Evolutionary conservation across 2,113 vertebrate genomes (phyloP), one percentile per base, ranked within the genome.

Genomic region (Hiodon tergisus): DNA sequence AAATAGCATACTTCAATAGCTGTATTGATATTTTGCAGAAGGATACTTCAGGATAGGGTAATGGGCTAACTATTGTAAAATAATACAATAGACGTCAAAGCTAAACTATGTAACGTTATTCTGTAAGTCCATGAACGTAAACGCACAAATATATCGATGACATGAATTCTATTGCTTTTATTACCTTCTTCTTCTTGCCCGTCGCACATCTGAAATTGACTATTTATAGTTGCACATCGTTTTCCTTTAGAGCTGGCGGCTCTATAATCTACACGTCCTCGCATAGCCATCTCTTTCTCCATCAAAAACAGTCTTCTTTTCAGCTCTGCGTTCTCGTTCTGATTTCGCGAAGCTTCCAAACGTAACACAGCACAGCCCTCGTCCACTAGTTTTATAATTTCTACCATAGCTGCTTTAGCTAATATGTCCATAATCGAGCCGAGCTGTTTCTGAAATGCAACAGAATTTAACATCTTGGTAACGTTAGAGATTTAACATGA

Each of bases 401-500:
- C 73, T n/a, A 10, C 63, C 54, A 67, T 54, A 31, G 73, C 73
- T 10, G 52, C 53, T 50, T 65, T 74, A 31, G 73, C 46, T 58
- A 74, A 50, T 9, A 74, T 46, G 51, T 74, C 73, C 73, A 74
- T 74, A 50, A 74, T 67, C 52, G 73, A 74, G 53, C 62, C 63
- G 52, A 74, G 13, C 47, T 65, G 72, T 50, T 48, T n/a, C 61
- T 73, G 73, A 67, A 74, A 55, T 11, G 52, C 50, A 58, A 55
- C 73, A 46, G 46, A 65, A 55, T 51, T 74, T 14, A 62, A 48
- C 62, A 74, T 67, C 31, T 61, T 66, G 48, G 5, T 10, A 50
- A 11, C 54, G 31, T 31, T 31, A 31, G 31, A 31, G 53, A 74
- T 74, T 67, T 67, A 9, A 53, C 50, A 57, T 13, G 9, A 17